These are phyloP conservation scores for Galerucella pusilla DNA, from an alignment of 2,888 invertebrate species.

Conservation along the genomic window DNA sequence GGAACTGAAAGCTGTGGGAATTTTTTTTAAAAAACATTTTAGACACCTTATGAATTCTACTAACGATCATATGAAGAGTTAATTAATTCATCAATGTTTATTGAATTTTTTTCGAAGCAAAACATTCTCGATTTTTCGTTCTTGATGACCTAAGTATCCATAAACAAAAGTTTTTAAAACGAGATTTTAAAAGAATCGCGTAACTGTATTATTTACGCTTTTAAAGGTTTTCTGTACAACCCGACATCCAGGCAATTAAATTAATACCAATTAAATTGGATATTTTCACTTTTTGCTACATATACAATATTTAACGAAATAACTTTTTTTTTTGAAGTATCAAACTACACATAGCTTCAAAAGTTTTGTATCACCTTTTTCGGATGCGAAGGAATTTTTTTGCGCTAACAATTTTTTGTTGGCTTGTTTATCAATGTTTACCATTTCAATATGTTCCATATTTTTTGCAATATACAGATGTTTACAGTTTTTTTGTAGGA, in stretches of 20 bases:
- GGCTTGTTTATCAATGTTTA: too few species aligned
- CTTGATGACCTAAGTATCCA: neutral
- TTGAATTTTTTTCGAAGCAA: neutral
- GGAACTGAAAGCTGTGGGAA: too few species aligned
- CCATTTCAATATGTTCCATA: too few species aligned
- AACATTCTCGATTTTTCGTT: neutral
- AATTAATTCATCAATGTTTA: neutral
- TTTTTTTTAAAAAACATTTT: too few species aligned
- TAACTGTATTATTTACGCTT: neutral
- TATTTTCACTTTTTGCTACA: neutral
- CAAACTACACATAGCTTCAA: too few species aligned
- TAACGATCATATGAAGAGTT: neutral
- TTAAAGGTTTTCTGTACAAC: neutral
- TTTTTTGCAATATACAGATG: too few species aligned
- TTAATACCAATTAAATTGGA: neutral
- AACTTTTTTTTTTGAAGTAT: conserved; percentile 5
- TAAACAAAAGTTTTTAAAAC: neutral
- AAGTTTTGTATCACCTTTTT: too few species aligned
- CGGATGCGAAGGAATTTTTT: too few species aligned
- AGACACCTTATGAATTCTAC: too few species aligned
- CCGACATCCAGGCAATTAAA: conserved; percentile 1
- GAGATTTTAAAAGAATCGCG: neutral
- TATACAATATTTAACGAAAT: conserved; percentile 2
- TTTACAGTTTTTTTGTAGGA: too few species aligned
- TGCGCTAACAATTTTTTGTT: too few species aligned